phyloP scores from a whole-genome alignment of 2,113 vertebrate species.

The Pachypanchax playfairii region DNA sequence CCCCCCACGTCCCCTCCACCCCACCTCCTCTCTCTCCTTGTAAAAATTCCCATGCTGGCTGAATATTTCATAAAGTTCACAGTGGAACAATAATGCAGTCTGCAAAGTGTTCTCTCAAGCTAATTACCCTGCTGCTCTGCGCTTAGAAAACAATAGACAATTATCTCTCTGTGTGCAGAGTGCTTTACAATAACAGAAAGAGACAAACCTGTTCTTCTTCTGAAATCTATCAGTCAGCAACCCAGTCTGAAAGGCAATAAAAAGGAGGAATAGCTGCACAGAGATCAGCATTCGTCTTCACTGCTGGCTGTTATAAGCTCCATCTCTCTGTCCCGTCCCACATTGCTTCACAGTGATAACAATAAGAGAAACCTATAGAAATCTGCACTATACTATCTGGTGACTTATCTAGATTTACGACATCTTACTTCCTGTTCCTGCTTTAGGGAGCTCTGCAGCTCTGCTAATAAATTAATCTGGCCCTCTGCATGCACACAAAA shows the following conservation, averaged over 20 bases:
- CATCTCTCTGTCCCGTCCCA: constrained; percentile 35
- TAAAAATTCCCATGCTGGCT: constrained; percentile 52
- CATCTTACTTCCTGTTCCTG: constrained; percentile 73
- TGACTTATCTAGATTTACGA: constrained; percentile 79
- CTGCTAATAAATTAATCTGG: constrained; percentile 78
- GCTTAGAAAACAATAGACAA: constrained; percentile 72
- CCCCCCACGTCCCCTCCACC: neutral
- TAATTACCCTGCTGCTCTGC: constrained; percentile 69
- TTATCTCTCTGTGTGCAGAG: constrained; percentile 64
- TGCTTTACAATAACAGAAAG: constrained; percentile 63
- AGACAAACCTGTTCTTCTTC: constrained; percentile 70
- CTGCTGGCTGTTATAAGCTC: constrained; percentile 48
- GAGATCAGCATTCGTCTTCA: constrained; percentile 63
- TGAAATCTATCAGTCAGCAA: constrained; percentile 71
- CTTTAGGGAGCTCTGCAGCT: constrained; percentile 75
- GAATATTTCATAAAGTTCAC: constrained; percentile 78
- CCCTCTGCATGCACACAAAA: constrained; percentile 55
- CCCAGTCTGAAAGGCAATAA: constrained; percentile 54
- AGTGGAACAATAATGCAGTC: constrained; percentile 74
- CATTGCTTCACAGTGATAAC: constrained; percentile 48
- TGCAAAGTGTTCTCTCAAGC: constrained; percentile 68
- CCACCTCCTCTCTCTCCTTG: constrained; percentile 20
- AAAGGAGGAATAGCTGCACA: constrained; percentile 37
- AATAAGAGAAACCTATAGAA: constrained; percentile 43
- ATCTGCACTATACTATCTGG: constrained; percentile 68